A percentile compares a stretch with the other conserved stretches of the same genome.
Evolutionary conservation across 2,113 vertebrate species (phyloP).

Genomic region (Sardina pilchardus): DNA sequence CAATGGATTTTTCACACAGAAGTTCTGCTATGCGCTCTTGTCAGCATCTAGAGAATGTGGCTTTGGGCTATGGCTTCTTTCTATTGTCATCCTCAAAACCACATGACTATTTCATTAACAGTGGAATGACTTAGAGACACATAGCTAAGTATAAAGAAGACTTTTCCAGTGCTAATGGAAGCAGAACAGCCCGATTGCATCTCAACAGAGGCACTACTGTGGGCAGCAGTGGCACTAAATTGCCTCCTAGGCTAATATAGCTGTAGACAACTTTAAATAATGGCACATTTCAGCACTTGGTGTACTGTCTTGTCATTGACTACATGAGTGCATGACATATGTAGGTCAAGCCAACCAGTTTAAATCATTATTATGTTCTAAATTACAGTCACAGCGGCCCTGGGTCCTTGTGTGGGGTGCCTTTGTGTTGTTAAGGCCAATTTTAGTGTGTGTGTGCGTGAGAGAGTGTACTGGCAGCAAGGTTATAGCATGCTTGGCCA

Average conservation of each 20-base stretch:
- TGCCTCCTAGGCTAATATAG: not conserved
- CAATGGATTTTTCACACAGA: conserved; percentile 2
- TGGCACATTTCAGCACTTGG: not conserved
- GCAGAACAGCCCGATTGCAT: not conserved
- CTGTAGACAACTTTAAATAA: not conserved
- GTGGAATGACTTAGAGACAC: not conserved
- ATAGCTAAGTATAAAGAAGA: not conserved
- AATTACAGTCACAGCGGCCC: not conserved
- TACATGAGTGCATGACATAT: not conserved
- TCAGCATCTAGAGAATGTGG: not conserved
- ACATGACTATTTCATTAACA: not conserved
- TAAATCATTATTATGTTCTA: not conserved
- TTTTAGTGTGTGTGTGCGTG: not conserved
- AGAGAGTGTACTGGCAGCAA: not conserved
- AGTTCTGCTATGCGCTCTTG: not conserved
- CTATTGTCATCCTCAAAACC: conserved; percentile 1
- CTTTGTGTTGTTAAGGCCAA: not conserved
- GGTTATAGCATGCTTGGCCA: conserved; percentile 3
- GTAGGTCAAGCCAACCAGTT: not conserved
- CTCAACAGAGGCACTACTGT: not conserved
- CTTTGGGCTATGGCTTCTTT: not conserved
- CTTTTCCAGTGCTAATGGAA: not conserved
- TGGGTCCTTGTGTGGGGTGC: not conserved
- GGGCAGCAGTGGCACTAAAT: not conserved
- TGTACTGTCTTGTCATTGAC: not conserved